phyloP scores from a whole-genome alignment of 1,140 invertebrate genomes.

The Bicyclus anynana region DNA sequence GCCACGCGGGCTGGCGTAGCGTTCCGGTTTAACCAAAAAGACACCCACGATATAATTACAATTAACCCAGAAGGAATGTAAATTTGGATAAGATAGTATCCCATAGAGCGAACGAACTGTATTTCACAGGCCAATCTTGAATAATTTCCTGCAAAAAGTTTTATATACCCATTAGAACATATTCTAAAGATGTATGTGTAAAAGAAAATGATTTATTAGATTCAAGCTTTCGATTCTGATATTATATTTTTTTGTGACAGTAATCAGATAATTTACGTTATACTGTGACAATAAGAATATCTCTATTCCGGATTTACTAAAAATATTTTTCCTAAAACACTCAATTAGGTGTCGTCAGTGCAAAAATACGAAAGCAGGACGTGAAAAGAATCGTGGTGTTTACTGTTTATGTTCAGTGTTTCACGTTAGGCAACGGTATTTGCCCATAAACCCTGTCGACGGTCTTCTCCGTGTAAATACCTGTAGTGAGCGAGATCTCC shows the following conservation, averaged over 20 bases:
- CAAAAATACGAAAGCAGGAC: slow-evolving; percentile 73
- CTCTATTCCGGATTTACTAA: too few species aligned
- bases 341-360: slow-evolving; percentile 69
- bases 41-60: slow-evolving; percentile 99
- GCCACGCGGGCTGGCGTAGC: slow-evolving; percentile 97
- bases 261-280: too few species aligned
- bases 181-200: too few species aligned
- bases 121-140: slow-evolving; percentile 98
- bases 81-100: slow-evolving; percentile 99
- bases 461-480: slow-evolving; percentile 78
- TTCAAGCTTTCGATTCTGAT: slow-evolving; percentile 1
- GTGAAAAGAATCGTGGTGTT: slow-evolving; percentile 72
- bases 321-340: slow-evolving; percentile 42
- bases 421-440: slow-evolving; percentile 49
- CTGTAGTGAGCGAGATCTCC: slow-evolving; percentile 95
- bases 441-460: slow-evolving; percentile 29
- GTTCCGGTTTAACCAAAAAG: slow-evolving; percentile 94
- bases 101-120: slow-evolving; percentile 98
- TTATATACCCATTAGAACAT: not conserved
- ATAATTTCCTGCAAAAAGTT: slow-evolving; percentile 91
- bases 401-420: slow-evolving; percentile 71
- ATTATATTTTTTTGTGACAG: slow-evolving; percentile 10
- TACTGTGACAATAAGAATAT: too few species aligned
- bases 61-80: slow-evolving; percentile 99
- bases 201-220: too few species aligned